Evolutionary conservation across 2,888 invertebrate species (phyloP), one percentile per base, ranked within the genome.

Genomic region (Stenolophus ochropezus): DNA sequence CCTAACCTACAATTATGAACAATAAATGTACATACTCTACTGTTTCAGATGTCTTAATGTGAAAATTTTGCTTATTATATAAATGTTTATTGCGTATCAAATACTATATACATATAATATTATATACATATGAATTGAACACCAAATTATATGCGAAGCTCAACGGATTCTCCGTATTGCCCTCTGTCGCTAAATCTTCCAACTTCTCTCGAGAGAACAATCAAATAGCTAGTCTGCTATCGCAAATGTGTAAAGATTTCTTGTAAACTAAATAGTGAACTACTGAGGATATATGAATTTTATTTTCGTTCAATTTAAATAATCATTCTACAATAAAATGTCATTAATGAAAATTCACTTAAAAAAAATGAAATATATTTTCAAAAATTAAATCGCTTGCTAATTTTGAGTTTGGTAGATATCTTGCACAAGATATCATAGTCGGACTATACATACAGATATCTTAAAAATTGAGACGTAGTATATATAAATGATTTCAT

Each of bases 1-100:
- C 21, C 61, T 49, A 61, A 78, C 78, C 65, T 78, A 65, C 49
- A 79, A 47, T 49, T 79, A 14, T 79, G 71, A 79, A 79, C 79
- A 79, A 79, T 79, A 79, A 79, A 56, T 79, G 71, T 79, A 79
- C 69, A 79, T 79, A 79, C 71, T 79, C 79, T 71, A 49, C 18
- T 53, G 33, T 79, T 65, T 79, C 27, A 23, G 65, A 65, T 77
- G 56, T 58, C 58, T 58, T 69, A 53, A 69, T 53, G 51, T 79
- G 47, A 79, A 79, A 16, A 61, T 79, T 79, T 79, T 79, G 69
- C 49, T 51, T 69, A 69, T 33, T 69, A 69, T 65, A 71, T 71
- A 79, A 51, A 78, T 78, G 65, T 79, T 33, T 16, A 69, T 33
- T 79, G 23, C 69, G 51, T 69, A 69, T 21, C 53, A 49, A 79